Evolutionary conservation across 2,113 vertebrate species (phyloP).

Genomic region (Psephotus haematonotus): DNA sequence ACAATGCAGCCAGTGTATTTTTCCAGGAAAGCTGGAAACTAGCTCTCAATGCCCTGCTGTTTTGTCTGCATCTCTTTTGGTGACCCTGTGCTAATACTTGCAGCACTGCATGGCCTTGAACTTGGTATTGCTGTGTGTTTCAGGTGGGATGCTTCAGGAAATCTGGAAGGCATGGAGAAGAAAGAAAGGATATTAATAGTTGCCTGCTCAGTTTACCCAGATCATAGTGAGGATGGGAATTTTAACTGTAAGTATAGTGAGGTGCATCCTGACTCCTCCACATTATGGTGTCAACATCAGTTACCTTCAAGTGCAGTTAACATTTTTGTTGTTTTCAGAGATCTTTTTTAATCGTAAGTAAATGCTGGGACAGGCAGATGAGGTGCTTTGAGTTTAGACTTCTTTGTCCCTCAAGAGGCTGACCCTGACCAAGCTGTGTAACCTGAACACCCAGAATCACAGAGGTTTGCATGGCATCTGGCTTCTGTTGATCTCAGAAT

Average conservation of each 20-base stretch:
- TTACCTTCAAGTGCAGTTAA: neutral
- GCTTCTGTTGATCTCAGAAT: neutral
- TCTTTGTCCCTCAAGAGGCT: neutral
- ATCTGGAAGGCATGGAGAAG: neutral
- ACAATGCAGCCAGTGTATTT: constrained; percentile 11
- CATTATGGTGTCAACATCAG: accelerated
- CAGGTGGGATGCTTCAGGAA: neutral
- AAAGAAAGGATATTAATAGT: neutral
- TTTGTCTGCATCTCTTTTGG: neutral
- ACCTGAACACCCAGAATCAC: neutral
- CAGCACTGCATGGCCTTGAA: neutral
- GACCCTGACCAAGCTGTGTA: neutral
- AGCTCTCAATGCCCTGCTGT: constrained; percentile 11
- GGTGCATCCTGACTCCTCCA: neutral
- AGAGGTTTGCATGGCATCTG: neutral
- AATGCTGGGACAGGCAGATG: neutral
- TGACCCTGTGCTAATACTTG: neutral
- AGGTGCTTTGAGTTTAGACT: neutral
- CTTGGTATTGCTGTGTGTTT: neutral
- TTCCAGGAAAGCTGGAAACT: constrained; percentile 28
- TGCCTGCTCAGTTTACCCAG: neutral
- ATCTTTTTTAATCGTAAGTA: neutral
- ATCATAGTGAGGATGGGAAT: neutral
- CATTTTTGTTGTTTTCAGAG: neutral
- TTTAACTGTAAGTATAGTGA: neutral